Percentiles rank a stretch among this genome's conserved stretches.
Evolutionary conservation across 1,140 invertebrate genomes (phyloP).

Genomic region (Pygmarrhopalites habei): DNA sequence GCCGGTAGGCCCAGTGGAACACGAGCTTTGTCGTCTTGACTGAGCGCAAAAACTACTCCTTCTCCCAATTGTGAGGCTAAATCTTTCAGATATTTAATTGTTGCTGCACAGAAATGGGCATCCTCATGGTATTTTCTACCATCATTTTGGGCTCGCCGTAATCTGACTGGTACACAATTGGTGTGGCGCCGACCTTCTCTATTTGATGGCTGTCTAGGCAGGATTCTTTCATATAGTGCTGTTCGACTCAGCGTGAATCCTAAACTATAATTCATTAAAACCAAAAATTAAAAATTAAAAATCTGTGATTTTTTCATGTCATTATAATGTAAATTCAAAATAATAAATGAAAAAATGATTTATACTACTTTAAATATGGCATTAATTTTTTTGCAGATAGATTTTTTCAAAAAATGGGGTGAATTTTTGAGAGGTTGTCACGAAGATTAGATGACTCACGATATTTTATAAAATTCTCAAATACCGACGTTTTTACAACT

Average conservation of each 20-base stretch:
- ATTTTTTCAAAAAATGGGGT: too few species aligned
- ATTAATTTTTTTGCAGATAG: too few species aligned
- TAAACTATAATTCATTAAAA: too few species aligned
- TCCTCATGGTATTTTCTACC: constrained; percentile 38
- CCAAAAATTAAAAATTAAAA: too few species aligned
- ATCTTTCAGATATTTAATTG: constrained; percentile 34
- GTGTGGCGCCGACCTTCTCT: constrained; percentile 40
- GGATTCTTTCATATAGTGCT: constrained; percentile 34
- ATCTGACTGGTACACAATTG: constrained; percentile 39
- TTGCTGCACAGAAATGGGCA: constrained; percentile 37
- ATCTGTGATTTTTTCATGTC: too few species aligned
- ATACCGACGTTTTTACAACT: too few species aligned
- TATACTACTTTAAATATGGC: too few species aligned
- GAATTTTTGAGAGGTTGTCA: too few species aligned
- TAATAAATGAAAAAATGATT: too few species aligned
- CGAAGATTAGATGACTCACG: constrained; percentile 4
- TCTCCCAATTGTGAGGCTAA: constrained; percentile 36
- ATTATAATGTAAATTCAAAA: too few species aligned
- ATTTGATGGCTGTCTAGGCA: constrained; percentile 31
- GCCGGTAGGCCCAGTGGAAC: constrained; percentile 30
- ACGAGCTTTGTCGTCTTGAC: constrained; percentile 44
- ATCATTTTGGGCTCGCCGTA: constrained; percentile 37
- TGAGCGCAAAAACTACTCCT: constrained; percentile 38
- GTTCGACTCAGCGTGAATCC: constrained; percentile 20
- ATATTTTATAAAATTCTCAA: constrained; percentile 33